These are phyloP conservation scores for Camelus dromedarius DNA, from an alignment of 2,113 vertebrate genomes.

Conservation along the genomic window DNA sequence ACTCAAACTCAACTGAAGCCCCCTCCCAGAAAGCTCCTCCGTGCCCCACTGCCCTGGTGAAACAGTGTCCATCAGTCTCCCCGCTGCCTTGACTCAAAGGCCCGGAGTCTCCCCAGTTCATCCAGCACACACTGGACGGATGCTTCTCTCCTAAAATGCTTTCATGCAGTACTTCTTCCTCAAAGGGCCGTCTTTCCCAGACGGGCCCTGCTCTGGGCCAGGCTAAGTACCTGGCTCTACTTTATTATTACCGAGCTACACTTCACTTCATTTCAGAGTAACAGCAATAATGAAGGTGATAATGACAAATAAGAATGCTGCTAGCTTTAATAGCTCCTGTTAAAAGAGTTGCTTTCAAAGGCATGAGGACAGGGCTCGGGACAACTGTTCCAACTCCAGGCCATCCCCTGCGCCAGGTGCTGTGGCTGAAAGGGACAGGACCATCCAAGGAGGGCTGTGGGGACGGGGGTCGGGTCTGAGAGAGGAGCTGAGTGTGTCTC, in stretches of 20 bases:
- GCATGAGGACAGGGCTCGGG: neutral
- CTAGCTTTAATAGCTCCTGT: no score
- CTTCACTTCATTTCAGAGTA: no score
- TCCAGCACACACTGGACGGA: rapidly evolving
- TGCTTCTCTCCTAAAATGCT: neutral
- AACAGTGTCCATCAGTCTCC: rapidly evolving
- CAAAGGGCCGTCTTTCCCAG: no score
- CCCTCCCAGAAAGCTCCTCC: neutral
- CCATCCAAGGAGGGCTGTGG: rapidly evolving
- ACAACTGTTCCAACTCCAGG: neutral
- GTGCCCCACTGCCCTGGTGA: neutral
- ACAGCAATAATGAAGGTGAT: neutral
- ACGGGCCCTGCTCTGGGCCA: neutral
- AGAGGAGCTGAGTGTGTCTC: no score
- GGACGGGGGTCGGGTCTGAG: rapidly evolving
- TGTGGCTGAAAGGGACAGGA: neutral
- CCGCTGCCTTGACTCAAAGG: neutral
- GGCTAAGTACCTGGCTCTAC: neutral
- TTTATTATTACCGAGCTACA: no score
- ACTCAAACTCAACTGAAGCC: neutral
- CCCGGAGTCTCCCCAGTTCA: neutral
- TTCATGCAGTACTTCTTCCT: neutral
- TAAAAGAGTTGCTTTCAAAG: neutral
- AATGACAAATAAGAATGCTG: rapidly evolving
- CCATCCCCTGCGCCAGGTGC: neutral